phyloP scores from a whole-genome alignment of 35 echinoderm and acorn worm genomes.

The Ptychodera flava region DNA sequence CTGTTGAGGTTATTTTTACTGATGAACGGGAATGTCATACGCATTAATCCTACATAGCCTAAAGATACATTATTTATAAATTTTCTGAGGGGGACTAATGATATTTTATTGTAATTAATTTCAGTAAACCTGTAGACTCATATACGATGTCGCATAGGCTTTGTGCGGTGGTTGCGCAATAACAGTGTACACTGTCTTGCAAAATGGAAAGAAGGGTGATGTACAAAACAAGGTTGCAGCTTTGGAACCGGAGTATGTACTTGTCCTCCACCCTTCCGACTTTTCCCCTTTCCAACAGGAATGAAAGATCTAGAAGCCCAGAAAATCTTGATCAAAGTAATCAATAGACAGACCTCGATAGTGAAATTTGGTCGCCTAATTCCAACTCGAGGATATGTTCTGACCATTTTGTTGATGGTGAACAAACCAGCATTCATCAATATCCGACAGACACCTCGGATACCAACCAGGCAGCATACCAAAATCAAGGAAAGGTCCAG shows the following conservation, averaged over 20 bases:
- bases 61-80: no score
- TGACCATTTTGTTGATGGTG: constrained; percentile 34
- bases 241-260: constrained; percentile 58
- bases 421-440: constrained; percentile 24
- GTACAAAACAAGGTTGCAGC: constrained; percentile 23
- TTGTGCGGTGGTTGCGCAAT: constrained; percentile 30
- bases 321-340: constrained; percentile 16
- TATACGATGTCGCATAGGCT: no score
- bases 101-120: no score
- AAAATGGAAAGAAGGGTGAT: constrained; percentile 30
- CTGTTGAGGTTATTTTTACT: no score
- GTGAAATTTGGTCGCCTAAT: constrained; percentile 36
- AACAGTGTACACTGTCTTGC: constrained; percentile 42
- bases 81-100: no score
- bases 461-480: constrained; percentile 11
- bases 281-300: constrained; percentile 48
- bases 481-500: constrained; percentile 8
- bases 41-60: no score
- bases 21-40: no score
- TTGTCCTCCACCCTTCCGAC: constrained; percentile 41
- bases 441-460: constrained; percentile 41
- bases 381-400: constrained; percentile 24
- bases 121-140: no score
- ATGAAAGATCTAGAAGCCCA: constrained; percentile 35
- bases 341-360: constrained; percentile 34